Evolutionary conservation across 1,140 invertebrate species (phyloP).

Genomic region (Drosophila yakuba): DNA sequence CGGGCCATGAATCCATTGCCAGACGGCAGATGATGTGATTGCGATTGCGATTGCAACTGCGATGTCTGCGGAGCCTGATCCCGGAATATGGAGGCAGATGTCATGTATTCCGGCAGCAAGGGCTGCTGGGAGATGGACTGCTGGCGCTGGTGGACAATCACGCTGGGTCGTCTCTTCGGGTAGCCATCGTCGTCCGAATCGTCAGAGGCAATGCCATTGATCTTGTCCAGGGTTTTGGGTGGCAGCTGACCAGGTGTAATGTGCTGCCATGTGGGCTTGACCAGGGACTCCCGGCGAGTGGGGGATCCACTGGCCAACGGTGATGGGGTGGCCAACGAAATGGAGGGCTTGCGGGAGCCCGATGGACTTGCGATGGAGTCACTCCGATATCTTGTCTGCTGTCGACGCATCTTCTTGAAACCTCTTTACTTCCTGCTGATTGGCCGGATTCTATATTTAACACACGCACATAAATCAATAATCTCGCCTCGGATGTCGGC

Average conservation of each 20-base stretch:
- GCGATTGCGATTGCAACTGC: not conserved
- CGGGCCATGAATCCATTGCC: slow-evolving; percentile 72
- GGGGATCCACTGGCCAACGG: slow-evolving; percentile 54
- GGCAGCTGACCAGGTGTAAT: slow-evolving; percentile 80
- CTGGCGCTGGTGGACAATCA: slow-evolving; percentile 78
- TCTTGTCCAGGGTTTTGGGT: slow-evolving; percentile 77
- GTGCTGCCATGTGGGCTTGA: slow-evolving; percentile 84
- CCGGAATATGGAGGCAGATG: slow-evolving; percentile 50
- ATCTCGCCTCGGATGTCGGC: slow-evolving; percentile 33
- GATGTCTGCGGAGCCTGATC: slow-evolving; percentile 47
- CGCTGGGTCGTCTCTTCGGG: slow-evolving; percentile 73
- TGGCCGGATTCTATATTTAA: slow-evolving; percentile 63
- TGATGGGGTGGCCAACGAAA: slow-evolving; percentile 45
- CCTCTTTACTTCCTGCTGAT: slow-evolving; percentile 47
- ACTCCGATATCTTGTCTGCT: slow-evolving; percentile 74
- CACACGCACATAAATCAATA: slow-evolving; percentile 47
- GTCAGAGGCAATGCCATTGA: slow-evolving; percentile 75
- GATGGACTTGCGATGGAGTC: slow-evolving; percentile 69
- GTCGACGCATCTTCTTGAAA: slow-evolving; percentile 69
- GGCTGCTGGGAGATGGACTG: slow-evolving; percentile 72
- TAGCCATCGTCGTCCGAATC: slow-evolving; percentile 80
- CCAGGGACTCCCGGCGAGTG: slow-evolving; percentile 75
- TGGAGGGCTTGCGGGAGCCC: slow-evolving; percentile 52
- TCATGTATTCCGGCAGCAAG: slow-evolving; percentile 70
- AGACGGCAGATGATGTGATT: slow-evolving; percentile 35